Evolutionary conservation across 1,140 invertebrate genomes (phyloP).

Genomic region (Coenobita brevimanus): DNA sequence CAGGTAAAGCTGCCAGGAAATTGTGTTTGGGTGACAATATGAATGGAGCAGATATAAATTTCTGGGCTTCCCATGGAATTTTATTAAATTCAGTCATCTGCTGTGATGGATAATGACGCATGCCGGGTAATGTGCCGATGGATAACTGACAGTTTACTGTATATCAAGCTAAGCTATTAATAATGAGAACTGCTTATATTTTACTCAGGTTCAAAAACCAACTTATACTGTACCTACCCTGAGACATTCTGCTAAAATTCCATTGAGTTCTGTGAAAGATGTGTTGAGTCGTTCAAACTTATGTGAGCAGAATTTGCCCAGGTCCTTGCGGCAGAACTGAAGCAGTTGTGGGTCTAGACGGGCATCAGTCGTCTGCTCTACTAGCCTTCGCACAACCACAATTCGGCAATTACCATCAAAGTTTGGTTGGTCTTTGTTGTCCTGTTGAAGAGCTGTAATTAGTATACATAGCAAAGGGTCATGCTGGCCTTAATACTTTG

Average conservation of each 20-base stretch:
- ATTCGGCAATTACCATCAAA: constrained; percentile 91
- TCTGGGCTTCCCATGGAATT: too few relatives aligned
- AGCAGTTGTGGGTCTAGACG: constrained; percentile 92
- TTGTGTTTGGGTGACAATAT: too few relatives aligned
- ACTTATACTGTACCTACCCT: constrained; percentile 49
- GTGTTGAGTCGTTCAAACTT: constrained; percentile 72
- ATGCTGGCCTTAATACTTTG: too few relatives aligned
- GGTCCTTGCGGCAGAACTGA: constrained; percentile 84
- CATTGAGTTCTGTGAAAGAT: constrained; percentile 71
- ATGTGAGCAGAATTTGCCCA: constrained; percentile 80
- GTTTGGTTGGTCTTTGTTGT: constrained; percentile 83
- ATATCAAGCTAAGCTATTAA: too few relatives aligned
- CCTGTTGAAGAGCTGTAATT: constrained; percentile 76
- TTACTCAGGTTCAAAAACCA: neutral
- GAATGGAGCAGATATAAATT: too few relatives aligned
- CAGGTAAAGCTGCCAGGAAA: too few relatives aligned
- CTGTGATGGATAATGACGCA: too few relatives aligned
- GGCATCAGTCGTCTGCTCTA: constrained; percentile 93
- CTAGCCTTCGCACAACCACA: constrained; percentile 90
- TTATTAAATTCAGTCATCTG: too few relatives aligned
- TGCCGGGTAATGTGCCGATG: too few relatives aligned
- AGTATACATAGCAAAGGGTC: neutral
- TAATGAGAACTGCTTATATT: neutral
- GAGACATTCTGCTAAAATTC: constrained; percentile 70
- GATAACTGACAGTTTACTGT: too few relatives aligned